Percentiles rank a stretch among this genome's conserved stretches.
Conservation (phyloP, 2,113 vertebrate species). For the Motacilla alba region DNA sequence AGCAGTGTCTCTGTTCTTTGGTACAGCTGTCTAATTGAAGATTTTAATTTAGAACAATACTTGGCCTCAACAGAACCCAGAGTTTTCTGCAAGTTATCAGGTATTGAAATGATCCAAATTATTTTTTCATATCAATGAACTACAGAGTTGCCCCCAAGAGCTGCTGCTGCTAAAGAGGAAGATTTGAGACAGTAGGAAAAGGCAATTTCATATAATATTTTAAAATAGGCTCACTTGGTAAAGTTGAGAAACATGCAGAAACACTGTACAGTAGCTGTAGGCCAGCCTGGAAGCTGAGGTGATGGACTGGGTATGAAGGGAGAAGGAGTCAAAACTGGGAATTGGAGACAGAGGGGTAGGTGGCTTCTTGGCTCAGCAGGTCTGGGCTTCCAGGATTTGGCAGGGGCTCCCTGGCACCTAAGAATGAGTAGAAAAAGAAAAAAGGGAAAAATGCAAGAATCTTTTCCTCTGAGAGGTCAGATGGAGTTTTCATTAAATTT, state of each 20-base stretch:
- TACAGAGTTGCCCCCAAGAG: neutral
- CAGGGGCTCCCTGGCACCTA: neutral
- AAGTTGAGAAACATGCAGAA: neutral
- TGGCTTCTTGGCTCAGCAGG: neutral
- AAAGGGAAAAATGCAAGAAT: neutral
- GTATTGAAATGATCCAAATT: neutral
- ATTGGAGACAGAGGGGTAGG: neutral
- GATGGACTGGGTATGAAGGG: neutral
- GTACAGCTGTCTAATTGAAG: neutral
- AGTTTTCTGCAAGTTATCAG: neutral
- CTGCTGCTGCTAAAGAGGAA: neutral
- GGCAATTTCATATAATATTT: neutral
- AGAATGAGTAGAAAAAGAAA: neutral
- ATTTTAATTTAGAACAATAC: neutral
- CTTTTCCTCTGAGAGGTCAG: neutral
- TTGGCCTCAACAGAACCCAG: rapidly evolving
- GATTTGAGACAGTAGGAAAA: neutral
- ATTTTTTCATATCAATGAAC: neutral
- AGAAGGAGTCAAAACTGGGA: neutral
- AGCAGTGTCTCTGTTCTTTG: neutral
- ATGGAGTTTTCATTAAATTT: neutral
- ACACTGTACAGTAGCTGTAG: neutral
- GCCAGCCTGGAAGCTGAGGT: neutral
- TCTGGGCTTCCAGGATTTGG: neutral
- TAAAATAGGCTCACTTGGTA: neutral